phyloP scores from a whole-genome alignment of 2,888 invertebrate genomes.

The Eurytoma californica region DNA sequence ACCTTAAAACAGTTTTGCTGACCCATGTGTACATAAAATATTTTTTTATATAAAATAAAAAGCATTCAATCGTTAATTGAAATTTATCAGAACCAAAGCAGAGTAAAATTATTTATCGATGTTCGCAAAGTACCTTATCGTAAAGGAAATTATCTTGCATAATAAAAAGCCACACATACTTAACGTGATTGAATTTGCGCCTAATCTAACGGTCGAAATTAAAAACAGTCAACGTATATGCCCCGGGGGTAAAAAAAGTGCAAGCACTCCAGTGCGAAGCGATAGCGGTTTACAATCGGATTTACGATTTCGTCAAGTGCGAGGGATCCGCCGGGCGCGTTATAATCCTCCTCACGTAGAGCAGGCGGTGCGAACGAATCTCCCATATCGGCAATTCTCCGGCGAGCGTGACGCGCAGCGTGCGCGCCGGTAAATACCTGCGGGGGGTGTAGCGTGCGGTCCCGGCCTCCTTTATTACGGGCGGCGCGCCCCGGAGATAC shows the following conservation, averaged over 20 bases:
- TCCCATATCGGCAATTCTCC: neutral
- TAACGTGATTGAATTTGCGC: too few species aligned
- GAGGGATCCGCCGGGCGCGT: conserved; percentile 21
- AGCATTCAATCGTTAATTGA: too few species aligned
- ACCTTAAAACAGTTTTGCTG: neutral
- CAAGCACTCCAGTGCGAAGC: neutral
- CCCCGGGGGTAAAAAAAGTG: too few species aligned
- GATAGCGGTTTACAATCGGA: conserved; percentile 11
- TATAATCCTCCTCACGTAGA: conserved; percentile 42
- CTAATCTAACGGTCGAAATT: too few species aligned
- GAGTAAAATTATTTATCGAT: too few species aligned
- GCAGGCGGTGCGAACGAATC: neutral
- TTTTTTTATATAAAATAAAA: neutral
- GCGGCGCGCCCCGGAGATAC: neutral
- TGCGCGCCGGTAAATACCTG: neutral
- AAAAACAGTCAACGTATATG: too few species aligned
- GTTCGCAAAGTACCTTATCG: too few species aligned
- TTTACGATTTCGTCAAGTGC: conserved; percentile 25
- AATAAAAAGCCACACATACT: too few species aligned
- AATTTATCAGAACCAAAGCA: too few species aligned
- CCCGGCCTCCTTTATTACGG: neutral
- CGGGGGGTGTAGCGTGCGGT: neutral
- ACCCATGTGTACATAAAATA: neutral
- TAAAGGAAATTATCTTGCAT: too few species aligned
- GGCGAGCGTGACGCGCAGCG: neutral